A percentile compares a stretch with the other conserved stretches of the same genome.
Conservation (phyloP, 2,797 vertebrate species). For the Prunella strophiata region DNA sequence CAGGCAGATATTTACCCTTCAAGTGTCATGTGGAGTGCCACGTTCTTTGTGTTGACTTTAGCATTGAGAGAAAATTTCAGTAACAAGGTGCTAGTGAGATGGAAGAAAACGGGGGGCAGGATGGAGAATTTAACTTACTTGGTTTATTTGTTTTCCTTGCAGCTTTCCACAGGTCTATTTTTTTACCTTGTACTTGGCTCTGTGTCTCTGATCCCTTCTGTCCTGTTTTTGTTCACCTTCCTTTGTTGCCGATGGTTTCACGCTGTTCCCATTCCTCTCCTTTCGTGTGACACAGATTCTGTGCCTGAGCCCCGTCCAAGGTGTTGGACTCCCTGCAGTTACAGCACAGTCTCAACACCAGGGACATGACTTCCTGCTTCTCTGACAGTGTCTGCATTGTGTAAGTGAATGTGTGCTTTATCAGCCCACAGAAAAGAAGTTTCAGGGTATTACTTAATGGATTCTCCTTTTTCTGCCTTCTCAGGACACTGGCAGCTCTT, state of each 20-base stretch:
- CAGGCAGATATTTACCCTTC: not conserved
- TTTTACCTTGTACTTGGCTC: conserved; percentile 36
- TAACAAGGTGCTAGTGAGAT: not conserved
- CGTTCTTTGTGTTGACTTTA: not conserved
- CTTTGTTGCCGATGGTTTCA: conserved; percentile 36
- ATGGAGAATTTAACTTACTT: not conserved
- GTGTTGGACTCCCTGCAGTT: conserved; percentile 44
- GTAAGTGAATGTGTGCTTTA: not conserved
- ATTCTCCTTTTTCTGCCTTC: not conserved
- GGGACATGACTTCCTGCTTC: conserved; percentile 26
- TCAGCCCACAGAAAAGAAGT: not conserved
- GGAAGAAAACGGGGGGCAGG: not conserved
- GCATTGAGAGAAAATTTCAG: not conserved
- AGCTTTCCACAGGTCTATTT: conserved; percentile 1
- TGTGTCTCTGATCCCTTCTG: conserved; percentile 35
- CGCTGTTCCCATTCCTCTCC: conserved; percentile 30
- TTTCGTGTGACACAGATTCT: conserved; percentile 40
- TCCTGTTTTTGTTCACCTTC: conserved; percentile 38
- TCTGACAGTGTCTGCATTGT: conserved; percentile 9
- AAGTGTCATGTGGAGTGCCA: not conserved
- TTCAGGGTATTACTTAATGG: conserved; percentile 9
- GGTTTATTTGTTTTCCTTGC: conserved; percentile 27
- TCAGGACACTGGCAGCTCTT: not conserved
- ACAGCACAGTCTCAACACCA: not conserved
- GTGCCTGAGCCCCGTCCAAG: conserved; percentile 39